Conservation (phyloP, 2,113 vertebrate genomes). For the Larimichthys polyactis region DNA sequence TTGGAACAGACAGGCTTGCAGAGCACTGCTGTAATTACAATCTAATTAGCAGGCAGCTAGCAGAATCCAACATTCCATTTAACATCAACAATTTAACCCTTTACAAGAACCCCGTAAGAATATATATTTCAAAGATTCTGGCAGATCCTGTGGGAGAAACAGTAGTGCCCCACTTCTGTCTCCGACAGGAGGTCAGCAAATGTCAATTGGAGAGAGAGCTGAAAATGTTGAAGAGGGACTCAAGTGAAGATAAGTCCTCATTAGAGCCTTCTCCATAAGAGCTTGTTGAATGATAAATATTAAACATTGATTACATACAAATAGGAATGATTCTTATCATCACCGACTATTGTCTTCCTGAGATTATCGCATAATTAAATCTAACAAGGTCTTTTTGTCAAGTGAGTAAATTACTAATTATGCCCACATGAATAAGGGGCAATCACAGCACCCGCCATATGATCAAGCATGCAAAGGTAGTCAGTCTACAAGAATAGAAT, state of each 20-base stretch:
- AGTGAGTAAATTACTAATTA: slow-evolving; percentile 76
- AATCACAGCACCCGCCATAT: slow-evolving; percentile 58
- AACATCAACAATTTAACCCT: slow-evolving; percentile 85
- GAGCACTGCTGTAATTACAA: slow-evolving; percentile 82
- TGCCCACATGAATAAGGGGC: slow-evolving; percentile 63
- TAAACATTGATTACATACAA: slow-evolving; percentile 79
- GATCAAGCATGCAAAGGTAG: slow-evolving; percentile 65
- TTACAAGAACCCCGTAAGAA: slow-evolving; percentile 54
- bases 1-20: slow-evolving; percentile 81
- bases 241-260: slow-evolving; percentile 69
- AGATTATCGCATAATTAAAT: slow-evolving; percentile 76
- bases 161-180: slow-evolving; percentile 48
- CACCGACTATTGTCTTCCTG: slow-evolving; percentile 66
- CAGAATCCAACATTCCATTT: slow-evolving; percentile 81
- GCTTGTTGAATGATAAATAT: slow-evolving; percentile 75
- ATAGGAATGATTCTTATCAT: slow-evolving; percentile 71
- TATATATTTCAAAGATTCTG: slow-evolving; percentile 57
- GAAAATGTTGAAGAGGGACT: slow-evolving; percentile 66
- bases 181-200: slow-evolving; percentile 66
- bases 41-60: slow-evolving; percentile 84
- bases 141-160: slow-evolving; percentile 52
- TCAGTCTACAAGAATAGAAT: slow-evolving; percentile 54
- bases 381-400: slow-evolving; percentile 65
- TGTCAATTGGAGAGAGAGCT: slow-evolving; percentile 68
- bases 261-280: slow-evolving; percentile 67